Evolutionary conservation across 2,113 vertebrate genomes (phyloP), one percentile per base, ranked within the genome.

Genomic region (Astur gentilis): DNA sequence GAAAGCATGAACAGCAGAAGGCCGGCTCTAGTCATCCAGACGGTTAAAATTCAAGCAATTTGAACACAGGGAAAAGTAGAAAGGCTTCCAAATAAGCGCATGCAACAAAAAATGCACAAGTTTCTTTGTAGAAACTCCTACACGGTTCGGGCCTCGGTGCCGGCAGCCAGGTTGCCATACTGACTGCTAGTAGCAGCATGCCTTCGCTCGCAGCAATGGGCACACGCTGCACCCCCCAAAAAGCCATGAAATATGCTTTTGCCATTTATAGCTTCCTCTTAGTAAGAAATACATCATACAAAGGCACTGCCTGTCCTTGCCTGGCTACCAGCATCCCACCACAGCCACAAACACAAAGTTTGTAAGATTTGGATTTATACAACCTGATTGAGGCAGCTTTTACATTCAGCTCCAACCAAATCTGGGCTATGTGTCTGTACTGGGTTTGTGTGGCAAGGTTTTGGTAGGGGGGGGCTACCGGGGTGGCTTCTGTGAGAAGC

Each of bases 121-220:
- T 40, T 40, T 36, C 29, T 47, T 45, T 57, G 34, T 66, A 32
- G 40, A 72, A 34, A 26, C 18, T 42, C 72, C 32, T 2, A 3
- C 15, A 13, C 2, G 0, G 38, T 10, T 34, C 45, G 75, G 79
- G 60, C 19, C 25, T 42, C 8, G 3, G 34, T 31, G 34, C 38
- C 7, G 3, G 67, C 52, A 64, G 45, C 6, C 70, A 23, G 16
- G 50, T 32, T 44, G 36, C 75, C 3, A 3, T 8, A 10, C 11
- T 1, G 31, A 47, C 11, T 3, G 57, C 9, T 32, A 8, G 10
- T 2, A 2, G 13, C 7, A 2, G 27, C 27, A 16, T 23, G 34
- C 66, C 70, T 65, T 10, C 10, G 60, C 32, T 36, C 32, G 7
- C 49, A 47, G 16, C 90, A 26, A 21, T 2, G 29, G 36, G 78